Base-by-base conservation (phyloP, 1,140 invertebrate genomes). In the Aphidius gifuensis region DNA sequence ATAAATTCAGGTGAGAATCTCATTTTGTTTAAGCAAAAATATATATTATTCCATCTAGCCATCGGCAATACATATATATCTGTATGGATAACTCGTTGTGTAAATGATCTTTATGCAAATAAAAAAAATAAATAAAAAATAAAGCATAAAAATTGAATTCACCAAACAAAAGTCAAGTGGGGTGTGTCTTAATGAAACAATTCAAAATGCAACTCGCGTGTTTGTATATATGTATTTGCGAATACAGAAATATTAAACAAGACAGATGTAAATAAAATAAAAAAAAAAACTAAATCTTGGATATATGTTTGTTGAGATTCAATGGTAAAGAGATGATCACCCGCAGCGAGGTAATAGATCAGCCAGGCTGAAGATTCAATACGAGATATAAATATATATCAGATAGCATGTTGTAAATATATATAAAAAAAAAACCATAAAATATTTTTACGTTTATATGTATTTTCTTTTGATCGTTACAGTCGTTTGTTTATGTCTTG, bases 1-100 rank as follows among this genome's bases (percentile, higher is more conserved):
- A 67, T 62, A 64, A 64, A 62, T 67, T 62, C 62, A 66, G 62
- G 65, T 61, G 58, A 62, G 60, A 40, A 46, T 38, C 49, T 54
- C 45, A 54, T 44, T 51, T 58, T 42, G 46, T 60, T 40, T 49
- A 44, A 49, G 63, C 51, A 51, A 42, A 51, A 59, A 58, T 55
- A 42, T 60, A 16, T 16, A 16, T 16, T 16, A 16, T 16, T 16
- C 16, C 16, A 16, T 16, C 16, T 16, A 45, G 21, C 51, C 43
- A 42, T 32, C 9, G 51, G 57, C 57, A 46, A 7, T 23, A 40
- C 40, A 54, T n/a, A n/a, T n/a, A n/a, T 16, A 16, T 16, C 16
- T 54, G 3, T 54, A 54, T 32, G 23, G 4, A 32, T 32, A 32
- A 32, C 23, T 32, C 23, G 23, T 32, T 32, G 23, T 32, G 43